Evolutionary conservation across 2,888 invertebrate genomes (phyloP), one percentile per base, ranked within the genome.

Genomic region (Oscheius sp.): DNA sequence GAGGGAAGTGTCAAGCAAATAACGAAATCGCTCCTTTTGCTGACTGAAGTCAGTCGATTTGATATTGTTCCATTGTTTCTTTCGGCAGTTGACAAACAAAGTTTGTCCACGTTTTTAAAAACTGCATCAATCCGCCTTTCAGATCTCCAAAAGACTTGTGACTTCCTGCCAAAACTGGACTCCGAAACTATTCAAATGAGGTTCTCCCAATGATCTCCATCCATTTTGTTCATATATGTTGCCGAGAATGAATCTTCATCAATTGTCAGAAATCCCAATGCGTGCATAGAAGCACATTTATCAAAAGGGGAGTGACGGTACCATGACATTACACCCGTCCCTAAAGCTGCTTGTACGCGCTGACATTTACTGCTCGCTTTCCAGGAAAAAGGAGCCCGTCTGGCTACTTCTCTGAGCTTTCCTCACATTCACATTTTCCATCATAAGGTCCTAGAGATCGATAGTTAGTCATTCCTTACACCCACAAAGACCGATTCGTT

Each of bases 51-150:
- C 10, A 55, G 50, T 13, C 77, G 83, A 0, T 83, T 83, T 73
- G 81, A 82, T 33, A 68, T 83, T 33, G 35, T 82, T 11, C 65
- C 75, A 4, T 37, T 76, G 50, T 55, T 83, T 47, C 71, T 83
- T 79, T 35, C 70, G 11, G 71, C 50, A 3, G 58, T 70, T 10
- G 78, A 79, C n/a, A 77, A 66, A 29, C 35, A 50, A 9, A 60
- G 80, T 80, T 53, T 2, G 72, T 21, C 33, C 32, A 5, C 32
- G 42, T 42, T 7, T 42, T 42, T 42, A 5, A 3, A 42, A 42
- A 42, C 42, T 42, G 3, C 42, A 7, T 3, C 42, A 21, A 21
- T 21, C 21, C 21, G 21, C 21, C 21, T 33, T 60, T 33, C 10
- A 60, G 42, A 62, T 62, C 42, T 62, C 10, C 42, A 62, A 1